Evolutionary conservation across 2,888 invertebrate species (phyloP), one percentile per base, ranked within the genome.

Genomic region (Eristalinus aeneus): DNA sequence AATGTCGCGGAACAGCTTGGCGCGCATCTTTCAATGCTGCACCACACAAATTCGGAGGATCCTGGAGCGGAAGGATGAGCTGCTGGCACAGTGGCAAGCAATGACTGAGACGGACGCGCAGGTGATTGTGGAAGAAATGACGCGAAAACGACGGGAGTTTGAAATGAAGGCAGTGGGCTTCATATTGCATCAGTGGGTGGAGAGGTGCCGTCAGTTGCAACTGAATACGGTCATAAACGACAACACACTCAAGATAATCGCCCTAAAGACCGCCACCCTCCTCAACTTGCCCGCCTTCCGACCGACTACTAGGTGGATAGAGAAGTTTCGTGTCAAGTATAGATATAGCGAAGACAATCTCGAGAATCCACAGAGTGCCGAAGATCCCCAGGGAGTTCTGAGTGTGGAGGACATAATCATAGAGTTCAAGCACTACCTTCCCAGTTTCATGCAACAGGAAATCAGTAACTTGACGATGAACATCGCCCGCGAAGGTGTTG

Each of bases 81-180:
- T 92, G 0, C 80, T 92, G 23, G 89, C 90, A 60, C 92, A 92
- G 53, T 79, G 91, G 88, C 90, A 90, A 34, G 89, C 90, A 0
- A 88, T 92, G 10, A 91, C 90, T 79, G 92, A 92, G n/a, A 89
- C 90, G 0, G 91, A 92, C 87, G 90, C 91, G 3, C 89, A 91
- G 0, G 90, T 90, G 3, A 91, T 92, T 3, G 90, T 92, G 11
- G 91, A 92, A 60, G 91, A 92, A 78, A 92, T 92, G 91, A 90
- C 91, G 22, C 90, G 90, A 12, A 92, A 92, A 73, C 90, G 92
- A 0, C 89, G 91, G 23, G 92, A 92, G 81, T 92, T 92, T 36
- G 91, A 92, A 86, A 91, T 92, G 91, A 91, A 90, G 69, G 92
- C 92, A 67, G 90, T 92, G 8, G 91, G 91, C 72, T 92, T 92